These are phyloP conservation scores for Ichneumoninae sp. DNA, from an alignment of 2,888 invertebrate genomes.

Conservation along the genomic window DNA sequence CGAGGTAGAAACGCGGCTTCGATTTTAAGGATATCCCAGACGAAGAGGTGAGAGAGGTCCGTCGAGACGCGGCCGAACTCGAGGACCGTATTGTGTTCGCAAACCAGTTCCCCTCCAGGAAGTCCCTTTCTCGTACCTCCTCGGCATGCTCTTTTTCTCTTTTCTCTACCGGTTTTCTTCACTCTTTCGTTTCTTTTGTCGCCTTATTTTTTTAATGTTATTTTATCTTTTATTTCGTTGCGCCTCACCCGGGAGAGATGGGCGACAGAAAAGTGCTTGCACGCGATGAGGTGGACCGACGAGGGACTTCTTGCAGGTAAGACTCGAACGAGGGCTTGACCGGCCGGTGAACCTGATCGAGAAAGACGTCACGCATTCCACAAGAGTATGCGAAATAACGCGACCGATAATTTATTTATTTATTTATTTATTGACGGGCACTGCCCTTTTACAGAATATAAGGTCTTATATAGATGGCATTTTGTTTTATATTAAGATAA, in stretches of 20 bases:
- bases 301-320: background rate
- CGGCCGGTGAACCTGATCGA: constrained; percentile 66
- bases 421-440: too few species aligned
- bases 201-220: constrained; percentile 15
- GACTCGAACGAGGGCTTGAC: constrained; percentile 55
- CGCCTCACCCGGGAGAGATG: constrained; percentile 8
- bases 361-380: constrained; percentile 60
- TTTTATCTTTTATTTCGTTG: constrained; percentile 32
- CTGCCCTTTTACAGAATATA: too few species aligned
- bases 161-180: constrained; percentile 46
- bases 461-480: too few species aligned
- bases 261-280: constrained; percentile 24
- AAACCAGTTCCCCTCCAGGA: constrained; percentile 74
- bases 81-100: constrained; percentile 62
- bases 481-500: too few species aligned
- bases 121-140: constrained; percentile 61
- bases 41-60: constrained; percentile 21
- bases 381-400: background rate
- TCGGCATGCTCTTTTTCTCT: constrained; percentile 33
- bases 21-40: constrained; percentile 46
- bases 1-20: constrained; percentile 1
- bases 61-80: constrained; percentile 39
- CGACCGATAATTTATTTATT: too few species aligned
- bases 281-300: background rate
- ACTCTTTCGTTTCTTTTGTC: constrained; percentile 17